phyloP scores from a whole-genome alignment of 2,888 invertebrate genomes.

The Leptinotarsa peninsularis region DNA sequence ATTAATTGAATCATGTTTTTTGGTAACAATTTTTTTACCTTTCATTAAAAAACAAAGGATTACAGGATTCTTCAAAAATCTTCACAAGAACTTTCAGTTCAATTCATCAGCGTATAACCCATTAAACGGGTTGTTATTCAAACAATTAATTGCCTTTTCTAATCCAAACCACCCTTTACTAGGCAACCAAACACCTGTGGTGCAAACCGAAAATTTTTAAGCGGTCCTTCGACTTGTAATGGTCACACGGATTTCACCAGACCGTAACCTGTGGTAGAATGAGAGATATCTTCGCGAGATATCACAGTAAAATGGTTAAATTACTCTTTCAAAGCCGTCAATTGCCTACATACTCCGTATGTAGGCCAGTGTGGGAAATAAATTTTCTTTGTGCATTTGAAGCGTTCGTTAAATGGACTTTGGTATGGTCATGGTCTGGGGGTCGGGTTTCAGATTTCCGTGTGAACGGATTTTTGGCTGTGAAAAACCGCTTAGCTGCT shows the following conservation, averaged over 20 bases:
- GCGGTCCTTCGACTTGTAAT: background rate
- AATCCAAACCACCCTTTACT: background rate
- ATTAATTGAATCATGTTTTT: too few relatives aligned
- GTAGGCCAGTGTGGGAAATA: conserved; percentile 38
- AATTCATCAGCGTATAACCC: background rate
- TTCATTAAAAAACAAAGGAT: too few relatives aligned
- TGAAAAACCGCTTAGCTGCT: too few relatives aligned
- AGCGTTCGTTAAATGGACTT: background rate
- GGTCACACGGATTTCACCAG: conserved; percentile 49
- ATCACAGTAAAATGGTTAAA: conserved; percentile 42
- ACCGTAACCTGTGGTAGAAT: conserved; percentile 47
- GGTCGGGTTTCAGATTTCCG: conserved; percentile 13
- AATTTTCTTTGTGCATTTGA: conserved; percentile 46
- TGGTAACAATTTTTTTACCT: too few relatives aligned
- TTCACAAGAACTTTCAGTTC: too few relatives aligned
- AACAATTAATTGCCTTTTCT: background rate
- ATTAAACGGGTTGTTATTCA: background rate
- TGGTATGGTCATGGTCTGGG: conserved; percentile 16
- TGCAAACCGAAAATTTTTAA: conserved; percentile 9
- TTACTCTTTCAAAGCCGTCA: conserved; percentile 39
- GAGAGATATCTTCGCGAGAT: conserved; percentile 43
- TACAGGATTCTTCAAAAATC: too few relatives aligned
- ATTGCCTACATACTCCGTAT: conserved; percentile 31
- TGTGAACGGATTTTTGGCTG: conserved; percentile 13
- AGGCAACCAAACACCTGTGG: conserved; percentile 2